These are phyloP conservation scores for Palythoa heliodiscus DNA, from an alignment of 92 coral and sea anemone species.

Conservation along the genomic window DNA sequence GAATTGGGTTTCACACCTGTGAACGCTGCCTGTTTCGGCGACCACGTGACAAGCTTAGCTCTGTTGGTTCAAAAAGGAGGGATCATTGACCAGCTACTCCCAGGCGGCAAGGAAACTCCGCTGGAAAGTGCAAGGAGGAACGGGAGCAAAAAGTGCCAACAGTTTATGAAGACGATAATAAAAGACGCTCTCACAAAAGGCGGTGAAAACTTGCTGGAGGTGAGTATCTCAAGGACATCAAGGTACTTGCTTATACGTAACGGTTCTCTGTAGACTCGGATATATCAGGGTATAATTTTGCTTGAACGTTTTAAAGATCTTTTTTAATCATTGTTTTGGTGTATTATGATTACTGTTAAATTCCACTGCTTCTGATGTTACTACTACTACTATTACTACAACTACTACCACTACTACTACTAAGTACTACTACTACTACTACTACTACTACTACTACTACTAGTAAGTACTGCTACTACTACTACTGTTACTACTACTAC, in stretches of 20 bases:
- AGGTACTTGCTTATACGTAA: background rate
- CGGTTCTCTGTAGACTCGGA: background rate
- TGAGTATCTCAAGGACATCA: background rate
- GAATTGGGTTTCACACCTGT: conserved; percentile 77
- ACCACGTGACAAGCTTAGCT: conserved; percentile 72
- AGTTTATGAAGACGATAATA: conserved; percentile 51
- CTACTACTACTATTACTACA: background rate
- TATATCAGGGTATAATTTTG: too few species aligned
- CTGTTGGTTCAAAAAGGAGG: conserved; percentile 79
- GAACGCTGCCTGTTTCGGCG: conserved; percentile 76
- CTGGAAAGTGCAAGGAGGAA: conserved; percentile 52
- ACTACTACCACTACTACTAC: background rate
- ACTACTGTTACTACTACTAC: background rate
- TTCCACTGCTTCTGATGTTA: background rate
- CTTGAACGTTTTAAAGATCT: too few species aligned
- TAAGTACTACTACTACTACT: background rate
- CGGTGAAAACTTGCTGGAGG: conserved; percentile 40
- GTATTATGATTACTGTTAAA: too few species aligned
- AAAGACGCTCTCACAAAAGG: conserved; percentile 51
- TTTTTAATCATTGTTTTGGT: too few species aligned
- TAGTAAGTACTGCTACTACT: background rate
- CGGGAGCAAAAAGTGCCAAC: conserved; percentile 37
- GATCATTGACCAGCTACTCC: conserved; percentile 45
- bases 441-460: background rate
- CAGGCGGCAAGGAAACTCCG: conserved; percentile 65